These are phyloP conservation scores for Formicarius rufipectus DNA, from an alignment of 2,113 vertebrate genomes.

Conservation along the genomic window DNA sequence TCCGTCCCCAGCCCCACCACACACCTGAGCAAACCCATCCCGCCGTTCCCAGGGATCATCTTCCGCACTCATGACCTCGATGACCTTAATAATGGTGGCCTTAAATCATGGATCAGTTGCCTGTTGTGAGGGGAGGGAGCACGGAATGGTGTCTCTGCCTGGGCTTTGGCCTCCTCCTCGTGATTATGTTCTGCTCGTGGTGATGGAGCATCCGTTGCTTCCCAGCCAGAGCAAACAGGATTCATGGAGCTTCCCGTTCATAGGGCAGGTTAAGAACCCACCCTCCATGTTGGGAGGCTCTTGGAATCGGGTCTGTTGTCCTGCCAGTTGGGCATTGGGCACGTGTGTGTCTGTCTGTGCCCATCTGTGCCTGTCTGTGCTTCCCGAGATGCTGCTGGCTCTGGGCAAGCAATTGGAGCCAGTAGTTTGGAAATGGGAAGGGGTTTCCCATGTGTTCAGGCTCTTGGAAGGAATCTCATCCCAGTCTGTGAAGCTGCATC, in stretches of 20 bases:
- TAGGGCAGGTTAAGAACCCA: neutral
- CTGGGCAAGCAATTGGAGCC: neutral
- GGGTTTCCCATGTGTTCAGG: rapidly evolving
- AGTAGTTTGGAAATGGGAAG: neutral
- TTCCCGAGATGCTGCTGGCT: neutral
- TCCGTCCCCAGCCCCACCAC: neutral
- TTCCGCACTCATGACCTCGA: neutral
- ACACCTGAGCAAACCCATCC: neutral
- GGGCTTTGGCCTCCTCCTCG: neutral
- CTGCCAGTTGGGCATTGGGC: rapidly evolving
- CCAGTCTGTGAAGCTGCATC: rapidly evolving
- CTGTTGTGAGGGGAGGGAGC: neutral
- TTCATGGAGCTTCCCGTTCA: neutral
- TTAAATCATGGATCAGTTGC: neutral
- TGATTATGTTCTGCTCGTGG: neutral
- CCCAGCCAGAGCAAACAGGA: neutral
- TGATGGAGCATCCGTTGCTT: rapidly evolving
- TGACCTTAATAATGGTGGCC: neutral
- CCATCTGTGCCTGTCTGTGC: neutral
- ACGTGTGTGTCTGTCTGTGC: rapidly evolving
- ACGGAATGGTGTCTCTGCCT: rapidly evolving
- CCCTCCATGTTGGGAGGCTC: rapidly evolving
- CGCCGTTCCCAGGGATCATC: neutral
- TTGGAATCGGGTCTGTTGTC: neutral
- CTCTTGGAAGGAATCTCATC: neutral